These are phyloP conservation scores for Gymnopithys bicolor DNA, from an alignment of 2,797 vertebrate genomes.

Conservation along the genomic window DNA sequence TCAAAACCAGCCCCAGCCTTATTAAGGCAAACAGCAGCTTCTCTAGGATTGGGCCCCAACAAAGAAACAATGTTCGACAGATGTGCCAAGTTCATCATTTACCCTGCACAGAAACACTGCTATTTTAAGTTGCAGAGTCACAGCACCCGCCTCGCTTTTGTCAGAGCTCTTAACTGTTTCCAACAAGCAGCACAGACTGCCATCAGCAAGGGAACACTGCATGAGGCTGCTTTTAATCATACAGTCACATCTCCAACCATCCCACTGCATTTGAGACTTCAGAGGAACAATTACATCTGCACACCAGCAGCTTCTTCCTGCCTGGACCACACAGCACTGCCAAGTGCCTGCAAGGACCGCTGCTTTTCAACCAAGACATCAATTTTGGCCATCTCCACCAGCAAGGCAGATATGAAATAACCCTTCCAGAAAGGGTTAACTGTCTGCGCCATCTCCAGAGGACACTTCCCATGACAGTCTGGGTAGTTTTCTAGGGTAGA, in stretches of 20 bases:
- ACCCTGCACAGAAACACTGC: constrained; percentile 44
- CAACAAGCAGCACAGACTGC: not conserved
- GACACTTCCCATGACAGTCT: not conserved
- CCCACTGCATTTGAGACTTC: not conserved
- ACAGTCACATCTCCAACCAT: not conserved
- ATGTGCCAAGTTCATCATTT: constrained; percentile 58
- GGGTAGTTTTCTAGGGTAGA: not conserved
- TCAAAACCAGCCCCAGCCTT: constrained; percentile 23
- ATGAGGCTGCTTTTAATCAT: not conserved
- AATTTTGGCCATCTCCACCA: not conserved
- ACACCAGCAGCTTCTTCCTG: not conserved
- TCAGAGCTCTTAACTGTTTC: constrained; percentile 21
- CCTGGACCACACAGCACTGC: not conserved
- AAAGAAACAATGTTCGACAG: constrained; percentile 36
- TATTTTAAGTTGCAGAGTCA: constrained; percentile 63
- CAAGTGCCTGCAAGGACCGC: not conserved
- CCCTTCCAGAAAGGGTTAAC: not conserved
- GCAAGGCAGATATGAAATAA: not conserved
- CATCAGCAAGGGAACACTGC: not conserved
- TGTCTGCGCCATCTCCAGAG: not conserved
- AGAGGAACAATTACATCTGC: rapidly evolving
- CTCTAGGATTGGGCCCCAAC: not conserved
- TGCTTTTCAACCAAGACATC: not conserved
- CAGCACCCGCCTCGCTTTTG: not conserved
- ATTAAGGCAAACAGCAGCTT: constrained; percentile 61